These are phyloP conservation scores for Deroptyus accipitrinus DNA, from an alignment of 2,113 vertebrate genomes.

Conservation along the genomic window DNA sequence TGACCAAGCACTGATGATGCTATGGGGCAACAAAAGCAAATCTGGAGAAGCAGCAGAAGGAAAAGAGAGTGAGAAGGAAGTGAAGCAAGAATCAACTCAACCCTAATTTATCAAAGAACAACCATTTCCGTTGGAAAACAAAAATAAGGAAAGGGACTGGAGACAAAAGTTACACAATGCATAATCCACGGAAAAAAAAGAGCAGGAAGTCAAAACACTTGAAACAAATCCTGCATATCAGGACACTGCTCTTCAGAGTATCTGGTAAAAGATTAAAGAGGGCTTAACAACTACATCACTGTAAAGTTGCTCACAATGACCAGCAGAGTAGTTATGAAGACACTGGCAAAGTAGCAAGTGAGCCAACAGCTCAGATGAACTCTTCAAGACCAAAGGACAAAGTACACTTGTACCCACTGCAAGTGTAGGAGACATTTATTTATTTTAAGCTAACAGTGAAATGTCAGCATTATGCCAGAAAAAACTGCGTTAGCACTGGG, in stretches of 20 bases:
- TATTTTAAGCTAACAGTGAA: not conserved
- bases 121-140: not conserved
- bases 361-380: not conserved
- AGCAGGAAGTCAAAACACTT: not conserved
- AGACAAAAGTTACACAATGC: not conserved
- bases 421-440: accelerated
- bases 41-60: not conserved
- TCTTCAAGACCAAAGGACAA: not conserved
- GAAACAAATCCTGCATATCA: accelerated
- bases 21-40: accelerated
- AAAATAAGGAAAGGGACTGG: not conserved
- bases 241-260: accelerated
- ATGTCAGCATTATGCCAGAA: not conserved
- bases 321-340: not conserved
- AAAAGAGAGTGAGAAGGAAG: accelerated
- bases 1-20: not conserved
- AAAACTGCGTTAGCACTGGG: not conserved
- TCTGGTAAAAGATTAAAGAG: not conserved
- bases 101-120: not conserved
- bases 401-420: accelerated
- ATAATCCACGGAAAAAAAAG: not conserved
- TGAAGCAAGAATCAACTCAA: not conserved
- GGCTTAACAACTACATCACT: not conserved
- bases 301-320: accelerated
- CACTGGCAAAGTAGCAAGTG: accelerated